Conservation (phyloP, 2,888 invertebrate genomes). For the Diabrotica balteata region DNA sequence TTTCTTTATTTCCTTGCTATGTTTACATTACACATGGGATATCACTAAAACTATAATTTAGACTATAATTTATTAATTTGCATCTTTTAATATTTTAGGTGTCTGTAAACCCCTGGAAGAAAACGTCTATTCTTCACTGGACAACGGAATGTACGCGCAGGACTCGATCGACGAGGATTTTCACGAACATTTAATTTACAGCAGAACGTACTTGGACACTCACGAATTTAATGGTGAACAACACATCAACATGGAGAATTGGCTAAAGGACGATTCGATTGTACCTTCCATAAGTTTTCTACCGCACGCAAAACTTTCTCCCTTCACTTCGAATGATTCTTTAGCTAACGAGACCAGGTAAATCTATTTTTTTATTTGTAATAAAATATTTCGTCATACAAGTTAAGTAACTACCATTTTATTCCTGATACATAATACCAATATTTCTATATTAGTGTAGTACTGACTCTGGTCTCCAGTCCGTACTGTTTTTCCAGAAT, state of each 20-base stretch:
- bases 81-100: background rate
- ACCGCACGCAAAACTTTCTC: conserved; percentile 67
- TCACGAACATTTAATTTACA: conserved; percentile 81
- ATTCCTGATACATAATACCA: too few relatives aligned
- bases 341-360: conserved; percentile 75
- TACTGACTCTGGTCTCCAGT: too few relatives aligned
- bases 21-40: too few relatives aligned
- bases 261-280: conserved; percentile 63
- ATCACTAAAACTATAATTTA: too few relatives aligned
- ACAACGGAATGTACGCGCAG: conserved; percentile 53
- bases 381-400: too few relatives aligned
- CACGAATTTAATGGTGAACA: conserved; percentile 36
- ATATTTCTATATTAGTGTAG: too few relatives aligned
- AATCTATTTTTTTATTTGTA: background rate
- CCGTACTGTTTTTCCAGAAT: too few relatives aligned
- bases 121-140: conserved; percentile 54
- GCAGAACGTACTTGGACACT: conserved; percentile 70
- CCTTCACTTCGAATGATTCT: conserved; percentile 85
- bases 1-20: too few relatives aligned
- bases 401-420: too few relatives aligned
- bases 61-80: too few relatives aligned
- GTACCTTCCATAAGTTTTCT: conserved; percentile 58
- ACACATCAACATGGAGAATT: conserved; percentile 48
- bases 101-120: conserved; percentile 51
- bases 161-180: conserved; percentile 74